phyloP scores from a whole-genome alignment of 2,888 invertebrate genomes.

The Petrophora chlorosata region DNA sequence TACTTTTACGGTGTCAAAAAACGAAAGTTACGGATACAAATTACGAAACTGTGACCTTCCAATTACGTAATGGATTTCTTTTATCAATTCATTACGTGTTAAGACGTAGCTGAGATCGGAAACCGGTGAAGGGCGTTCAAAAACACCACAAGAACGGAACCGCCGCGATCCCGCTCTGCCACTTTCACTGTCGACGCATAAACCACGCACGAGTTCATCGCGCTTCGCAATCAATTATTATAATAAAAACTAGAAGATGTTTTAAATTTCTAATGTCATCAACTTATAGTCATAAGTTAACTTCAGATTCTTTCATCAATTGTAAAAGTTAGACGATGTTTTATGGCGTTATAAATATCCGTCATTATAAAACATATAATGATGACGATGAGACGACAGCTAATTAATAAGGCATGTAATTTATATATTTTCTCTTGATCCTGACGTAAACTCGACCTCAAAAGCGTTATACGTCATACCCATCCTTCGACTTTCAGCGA shows the following conservation, averaged over 20 bases:
- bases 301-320: not conserved
- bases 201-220: constrained; percentile 26
- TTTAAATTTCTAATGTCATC: constrained; percentile 3
- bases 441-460: constrained; percentile 25
- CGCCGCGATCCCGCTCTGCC: constrained; percentile 24
- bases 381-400: not conserved
- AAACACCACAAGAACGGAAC: constrained; percentile 23
- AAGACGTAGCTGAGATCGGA: constrained; percentile 26
- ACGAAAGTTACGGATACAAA: constrained; percentile 34
- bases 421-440: constrained; percentile 14
- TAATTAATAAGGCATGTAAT: not conserved
- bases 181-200: constrained; percentile 39
- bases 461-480: constrained; percentile 26
- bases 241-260: constrained; percentile 6
- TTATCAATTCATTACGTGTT: constrained; percentile 36
- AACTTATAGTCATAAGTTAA: constrained; percentile 2
- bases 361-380: not conserved
- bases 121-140: constrained; percentile 38
- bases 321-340: not conserved
- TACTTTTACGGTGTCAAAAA: constrained; percentile 29
- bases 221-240: constrained; percentile 8
- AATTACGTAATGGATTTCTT: constrained; percentile 38
- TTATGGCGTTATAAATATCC: constrained; percentile 7
- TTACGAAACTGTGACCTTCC: constrained; percentile 40
- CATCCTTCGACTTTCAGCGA: constrained; percentile 28